Evolutionary conservation across 1,140 invertebrate species (phyloP).

Genomic region (Drosophila pallidifrons): DNA sequence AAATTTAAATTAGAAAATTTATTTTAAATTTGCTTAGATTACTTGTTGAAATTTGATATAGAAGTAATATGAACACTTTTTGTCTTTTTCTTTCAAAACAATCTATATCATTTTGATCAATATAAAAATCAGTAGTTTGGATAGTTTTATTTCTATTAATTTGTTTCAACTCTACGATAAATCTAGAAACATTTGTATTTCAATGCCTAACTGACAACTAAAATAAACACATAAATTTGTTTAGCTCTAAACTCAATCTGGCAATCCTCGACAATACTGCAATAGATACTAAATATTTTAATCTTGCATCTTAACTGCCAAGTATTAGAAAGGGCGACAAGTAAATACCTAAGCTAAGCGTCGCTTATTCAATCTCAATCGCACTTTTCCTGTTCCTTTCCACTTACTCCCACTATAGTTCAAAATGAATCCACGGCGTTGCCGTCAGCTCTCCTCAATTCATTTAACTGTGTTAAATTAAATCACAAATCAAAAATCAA

Average conservation of each 20-base stretch:
- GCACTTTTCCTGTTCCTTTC: neutral
- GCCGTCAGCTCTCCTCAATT: constrained; percentile 59
- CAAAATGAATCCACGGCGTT: neutral
- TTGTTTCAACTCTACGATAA: neutral
- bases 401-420: neutral
- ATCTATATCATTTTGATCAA: no score
- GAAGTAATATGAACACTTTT: no score
- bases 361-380: constrained; percentile 7
- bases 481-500: constrained; percentile 85
- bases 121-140: no score
- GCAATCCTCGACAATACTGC: neutral
- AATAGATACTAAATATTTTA: constrained; percentile 7
- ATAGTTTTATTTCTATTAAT: no score
- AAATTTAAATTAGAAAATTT: neutral
- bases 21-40: neutral
- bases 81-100: no score
- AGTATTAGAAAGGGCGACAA: neutral
- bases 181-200: neutral
- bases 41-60: no score
- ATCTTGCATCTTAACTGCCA: constrained; percentile 8
- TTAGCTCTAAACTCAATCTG: neutral
- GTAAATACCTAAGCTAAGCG: constrained; percentile 10
- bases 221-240: neutral
- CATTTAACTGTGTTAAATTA: constrained; percentile 84
- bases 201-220: neutral